A percentile compares a stretch with the other conserved stretches of the same genome.
These are phyloP conservation scores for Nestor notabilis DNA, from an alignment of 2,113 vertebrate species.

Conservation along the genomic window DNA sequence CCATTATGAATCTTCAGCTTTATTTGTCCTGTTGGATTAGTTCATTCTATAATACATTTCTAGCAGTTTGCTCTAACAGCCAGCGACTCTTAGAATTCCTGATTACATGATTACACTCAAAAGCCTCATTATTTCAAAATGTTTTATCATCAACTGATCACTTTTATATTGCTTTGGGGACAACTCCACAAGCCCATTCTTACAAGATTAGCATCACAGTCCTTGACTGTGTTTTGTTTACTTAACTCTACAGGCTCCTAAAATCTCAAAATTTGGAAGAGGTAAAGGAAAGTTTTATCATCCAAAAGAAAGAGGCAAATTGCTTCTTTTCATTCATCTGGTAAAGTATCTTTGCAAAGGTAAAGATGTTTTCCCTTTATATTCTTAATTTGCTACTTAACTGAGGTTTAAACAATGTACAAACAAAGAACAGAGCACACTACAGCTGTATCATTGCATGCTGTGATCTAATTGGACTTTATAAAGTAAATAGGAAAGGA, in stretches of 20 bases:
- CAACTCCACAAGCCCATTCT: neutral
- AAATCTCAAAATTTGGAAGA: neutral
- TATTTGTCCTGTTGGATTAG: slow-evolving; percentile 13
- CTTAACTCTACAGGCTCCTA: neutral
- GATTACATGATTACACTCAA: slow-evolving; percentile 11
- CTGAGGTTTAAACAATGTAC: neutral
- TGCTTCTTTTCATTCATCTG: neutral
- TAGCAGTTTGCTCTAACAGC: neutral
- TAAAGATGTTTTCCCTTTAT: neutral
- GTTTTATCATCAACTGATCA: neutral
- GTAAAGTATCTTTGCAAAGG: neutral
- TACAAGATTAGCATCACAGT: neutral
- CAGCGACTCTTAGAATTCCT: neutral
- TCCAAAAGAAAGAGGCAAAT: neutral
- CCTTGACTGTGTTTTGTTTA: neutral
- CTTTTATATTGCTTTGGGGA: slow-evolving; percentile 6
- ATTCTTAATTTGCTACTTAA: neutral
- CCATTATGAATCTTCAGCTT: neutral
- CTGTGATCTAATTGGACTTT: neutral
- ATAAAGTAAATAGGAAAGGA: neutral
- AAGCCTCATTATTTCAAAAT: slow-evolving; percentile 41
- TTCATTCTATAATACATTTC: neutral
- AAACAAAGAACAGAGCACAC: neutral
- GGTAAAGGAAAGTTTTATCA: neutral
- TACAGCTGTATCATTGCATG: neutral